Evolutionary conservation across 2,888 invertebrate species (phyloP), one percentile per base, ranked within the genome.

Genomic region (Dioctria linearis): DNA sequence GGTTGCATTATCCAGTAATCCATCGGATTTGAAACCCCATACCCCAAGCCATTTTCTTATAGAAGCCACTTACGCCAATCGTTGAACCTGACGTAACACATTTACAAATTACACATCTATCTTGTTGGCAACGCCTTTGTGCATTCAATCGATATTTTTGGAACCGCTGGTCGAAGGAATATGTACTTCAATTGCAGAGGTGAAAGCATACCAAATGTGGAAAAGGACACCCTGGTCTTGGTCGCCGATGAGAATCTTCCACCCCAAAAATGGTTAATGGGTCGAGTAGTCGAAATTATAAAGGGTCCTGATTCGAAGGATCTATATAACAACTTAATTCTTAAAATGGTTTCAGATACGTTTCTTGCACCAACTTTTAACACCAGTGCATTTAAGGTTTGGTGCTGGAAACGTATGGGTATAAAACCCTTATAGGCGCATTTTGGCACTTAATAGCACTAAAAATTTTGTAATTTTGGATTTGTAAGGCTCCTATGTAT

Each of bases 1-100:
- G 3, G 80, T 69, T 61, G 81, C 75, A 4, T 79, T 82, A 6
- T 75, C 75, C 37, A 65, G 78, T 13, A 82, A 83, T 71, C 76
- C 78, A 4, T 40, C 13, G 40, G 76, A 76, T 51, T 9, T 51
- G 51, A 2, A 51, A 51, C 2, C 51, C 51, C 11, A 9, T 9
- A 51, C 51, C 11, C 76, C 76, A 43, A 59, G 61, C n/a, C 76
- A 76, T 61, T 76, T 76, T 40, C 61, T 66, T 6, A 49, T 49
- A 6, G 49, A 9, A 9, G 49, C 51, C 51, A 9, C 51, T 51
- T 51, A 51, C 51, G 6, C 2, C 51, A 1, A 51, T 51, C 11
- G 2, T 51, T 51, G 2, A 51, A 51, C 51, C 51, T 9, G 51
- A 51, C 51, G 51, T 51, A 51, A 2, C 51, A 51, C 6, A 6